phyloP scores from a whole-genome alignment of 2,888 invertebrate species.

The Tenthredo livida region DNA sequence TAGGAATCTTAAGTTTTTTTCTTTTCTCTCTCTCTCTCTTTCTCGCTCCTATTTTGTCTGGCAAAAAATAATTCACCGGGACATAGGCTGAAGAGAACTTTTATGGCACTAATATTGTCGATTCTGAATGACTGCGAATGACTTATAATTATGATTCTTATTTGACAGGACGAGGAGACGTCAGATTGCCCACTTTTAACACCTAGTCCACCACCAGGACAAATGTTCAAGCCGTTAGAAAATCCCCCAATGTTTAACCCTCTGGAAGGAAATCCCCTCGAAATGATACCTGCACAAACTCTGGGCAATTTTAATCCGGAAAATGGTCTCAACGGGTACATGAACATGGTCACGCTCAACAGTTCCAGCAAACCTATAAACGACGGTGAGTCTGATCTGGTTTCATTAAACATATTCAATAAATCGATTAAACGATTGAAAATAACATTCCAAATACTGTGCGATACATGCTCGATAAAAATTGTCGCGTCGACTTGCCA shows the following conservation, averaged over 20 bases:
- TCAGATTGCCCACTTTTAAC: conserved; percentile 85
- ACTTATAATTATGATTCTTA: not conserved
- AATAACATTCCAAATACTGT: no score
- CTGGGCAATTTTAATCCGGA: conserved; percentile 72
- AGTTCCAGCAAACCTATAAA: conserved; percentile 72
- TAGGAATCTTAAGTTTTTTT: not conserved
- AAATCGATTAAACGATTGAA: not conserved
- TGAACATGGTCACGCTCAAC: conserved; percentile 71
- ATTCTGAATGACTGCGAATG: not conserved
- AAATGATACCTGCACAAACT: conserved; percentile 67
- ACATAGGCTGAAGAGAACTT: not conserved
- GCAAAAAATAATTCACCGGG: not conserved
- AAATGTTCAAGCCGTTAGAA: conserved; percentile 64
- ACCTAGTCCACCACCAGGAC: conserved; percentile 82
- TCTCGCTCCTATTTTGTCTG: not conserved
- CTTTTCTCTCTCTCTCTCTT: not conserved
- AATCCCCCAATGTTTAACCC: conserved; percentile 67
- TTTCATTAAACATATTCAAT: not conserved
- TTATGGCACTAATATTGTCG: not conserved
- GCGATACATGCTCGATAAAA: not conserved
- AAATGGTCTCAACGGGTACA: conserved; percentile 73
- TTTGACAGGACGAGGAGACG: conserved; percentile 80
- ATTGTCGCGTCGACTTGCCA: not conserved
- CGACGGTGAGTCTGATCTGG: conserved; percentile 68
- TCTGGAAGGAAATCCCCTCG: conserved; percentile 68